Base-by-base conservation (phyloP, 2,888 invertebrate species). In the Cryptocephalus primarius region DNA sequence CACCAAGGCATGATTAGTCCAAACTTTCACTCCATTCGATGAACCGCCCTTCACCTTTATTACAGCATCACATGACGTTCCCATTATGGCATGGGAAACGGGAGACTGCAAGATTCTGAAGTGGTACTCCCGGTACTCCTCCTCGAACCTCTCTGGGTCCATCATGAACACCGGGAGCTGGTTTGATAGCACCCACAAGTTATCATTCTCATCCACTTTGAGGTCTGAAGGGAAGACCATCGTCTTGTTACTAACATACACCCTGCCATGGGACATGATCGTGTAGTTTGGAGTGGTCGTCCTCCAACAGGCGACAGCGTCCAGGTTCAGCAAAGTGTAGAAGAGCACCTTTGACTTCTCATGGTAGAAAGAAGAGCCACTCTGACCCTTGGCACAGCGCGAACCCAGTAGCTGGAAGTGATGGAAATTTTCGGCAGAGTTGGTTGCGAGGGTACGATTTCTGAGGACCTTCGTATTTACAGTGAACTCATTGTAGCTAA, bases 261-360 rank as follows among this genome's bases (percentile, higher is more conserved):
- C 78, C 36, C 83, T 72, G 4, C 82, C 85, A 62, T 86, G 85
- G 8, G 83, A 80, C 52, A 80, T 78, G 69, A 80, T 79, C 6
- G 74, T 76, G 59, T 85, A 86, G 1, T 75, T 75, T 40, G 76
- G 76, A 55, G 80, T 82, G 0, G 80, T 78, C 0, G 84, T 83
- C 56, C 77, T 79, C 87, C 87, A 88, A 59, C 87, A 88, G 0
- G 82, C 85, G 0, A 88, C 79, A 0, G 85, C 83, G 60, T 87
- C 85, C 12, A 84, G 63, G 60, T 87, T 85, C 1, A 85, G 78
- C 45, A 87, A 64, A 0, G 85, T 79, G 62, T 87, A 88, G 65
- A 87, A 85, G 0, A 88, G 66, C 1, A 87, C 82, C 1, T 82
- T 83, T 0, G 83, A 80, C 51, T 78, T 75, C 14, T 78, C 78